Conservation (phyloP, 2,888 invertebrate species). For the Lasioglossum vierecki region DNA sequence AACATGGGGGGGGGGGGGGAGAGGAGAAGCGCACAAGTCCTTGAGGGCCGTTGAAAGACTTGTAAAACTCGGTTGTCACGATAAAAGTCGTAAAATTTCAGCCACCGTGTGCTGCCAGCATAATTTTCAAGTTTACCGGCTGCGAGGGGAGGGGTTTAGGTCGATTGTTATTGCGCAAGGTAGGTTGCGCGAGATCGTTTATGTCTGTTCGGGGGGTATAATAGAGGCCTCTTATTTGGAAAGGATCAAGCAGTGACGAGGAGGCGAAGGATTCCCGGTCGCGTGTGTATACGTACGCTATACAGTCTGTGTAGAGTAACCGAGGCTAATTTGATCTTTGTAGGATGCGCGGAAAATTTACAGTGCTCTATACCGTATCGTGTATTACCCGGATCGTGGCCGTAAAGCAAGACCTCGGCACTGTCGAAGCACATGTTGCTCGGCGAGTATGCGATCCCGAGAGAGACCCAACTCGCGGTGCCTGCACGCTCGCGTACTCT, state of each 20-base stretch:
- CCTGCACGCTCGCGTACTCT: conserved; percentile 53
- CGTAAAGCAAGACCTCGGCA: conserved; percentile 48
- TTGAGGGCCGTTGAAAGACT: neutral
- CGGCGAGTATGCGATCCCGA: conserved; percentile 52
- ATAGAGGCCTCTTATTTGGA: neutral
- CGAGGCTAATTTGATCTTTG: conserved; percentile 66
- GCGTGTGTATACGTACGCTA: neutral
- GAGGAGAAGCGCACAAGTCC: neutral
- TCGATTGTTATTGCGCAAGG: neutral
- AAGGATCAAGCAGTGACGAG: neutral
- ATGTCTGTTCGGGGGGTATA: neutral
- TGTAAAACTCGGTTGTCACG: neutral
- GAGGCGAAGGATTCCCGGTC: neutral
- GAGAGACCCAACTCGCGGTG: neutral
- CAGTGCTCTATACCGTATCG: conserved; percentile 23
- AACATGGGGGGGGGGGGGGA: neutral
- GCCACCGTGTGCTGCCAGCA: neutral
- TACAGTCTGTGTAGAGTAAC: conserved; percentile 22
- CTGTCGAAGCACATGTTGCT: conserved; percentile 54
- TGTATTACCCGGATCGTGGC: conserved; percentile 45
- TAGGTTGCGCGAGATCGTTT: neutral
- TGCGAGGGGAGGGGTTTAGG: neutral
- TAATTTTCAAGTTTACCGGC: neutral
- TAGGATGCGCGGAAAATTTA: conserved; percentile 52
- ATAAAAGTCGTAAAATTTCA: neutral